These are phyloP conservation scores for Maconellicoccus hirsutus DNA, from an alignment of 1,140 invertebrate species.

Conservation along the genomic window DNA sequence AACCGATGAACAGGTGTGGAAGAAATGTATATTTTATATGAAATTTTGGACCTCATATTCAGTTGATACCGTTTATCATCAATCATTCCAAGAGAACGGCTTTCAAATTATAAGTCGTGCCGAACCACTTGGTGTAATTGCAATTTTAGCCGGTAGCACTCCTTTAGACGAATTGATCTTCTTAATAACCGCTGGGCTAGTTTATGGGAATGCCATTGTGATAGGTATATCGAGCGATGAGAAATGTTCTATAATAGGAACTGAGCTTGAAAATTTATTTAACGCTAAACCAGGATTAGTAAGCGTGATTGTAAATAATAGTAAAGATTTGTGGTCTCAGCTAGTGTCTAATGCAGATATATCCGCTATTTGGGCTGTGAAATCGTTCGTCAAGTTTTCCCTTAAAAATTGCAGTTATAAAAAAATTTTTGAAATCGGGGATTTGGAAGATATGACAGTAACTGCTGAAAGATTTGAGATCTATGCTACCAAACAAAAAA, in stretches of 20 bases:
- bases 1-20: neutral
- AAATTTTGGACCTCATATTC: neutral
- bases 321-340: neutral
- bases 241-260: neutral
- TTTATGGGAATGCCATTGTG: neutral
- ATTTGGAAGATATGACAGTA: neutral
- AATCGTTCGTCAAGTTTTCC: neutral
- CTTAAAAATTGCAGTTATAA: neutral
- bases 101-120: neutral
- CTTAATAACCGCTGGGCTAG: neutral
- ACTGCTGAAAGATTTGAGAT: neutral
- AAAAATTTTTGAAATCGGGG: neutral
- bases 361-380: neutral
- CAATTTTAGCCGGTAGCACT: neutral
- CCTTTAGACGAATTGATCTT: neutral
- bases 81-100: neutral
- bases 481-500: neutral
- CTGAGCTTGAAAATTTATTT: neutral
- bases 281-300: neutral
- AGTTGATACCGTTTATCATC: neutral
- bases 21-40: neutral
- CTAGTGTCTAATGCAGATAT: neutral
- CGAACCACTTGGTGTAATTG: constrained; percentile 10
- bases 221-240: neutral
- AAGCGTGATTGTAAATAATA: neutral